Evolutionary conservation across 2,797 vertebrate species (phyloP).

Genomic region (Malacoraja senta): DNA sequence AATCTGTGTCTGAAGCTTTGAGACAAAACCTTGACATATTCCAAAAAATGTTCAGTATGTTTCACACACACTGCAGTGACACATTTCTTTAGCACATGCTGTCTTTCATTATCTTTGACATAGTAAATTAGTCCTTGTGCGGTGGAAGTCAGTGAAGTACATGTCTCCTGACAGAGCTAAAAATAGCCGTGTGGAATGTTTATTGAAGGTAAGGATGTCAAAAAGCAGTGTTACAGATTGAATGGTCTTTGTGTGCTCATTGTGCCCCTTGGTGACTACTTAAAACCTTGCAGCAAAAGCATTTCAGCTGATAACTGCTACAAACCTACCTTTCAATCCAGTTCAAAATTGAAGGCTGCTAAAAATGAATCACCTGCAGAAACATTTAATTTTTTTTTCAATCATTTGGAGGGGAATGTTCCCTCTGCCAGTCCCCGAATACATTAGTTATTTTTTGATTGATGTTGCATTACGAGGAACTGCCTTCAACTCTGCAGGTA

Average conservation of each 20-base stretch:
- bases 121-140: constrained; percentile 22
- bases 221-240: constrained; percentile 12
- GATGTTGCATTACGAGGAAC: not conserved
- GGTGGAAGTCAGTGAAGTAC: constrained; percentile 20
- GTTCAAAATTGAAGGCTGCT: not conserved
- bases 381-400: not conserved
- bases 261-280: not conserved
- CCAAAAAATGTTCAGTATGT: constrained; percentile 32
- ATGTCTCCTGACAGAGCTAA: constrained; percentile 17
- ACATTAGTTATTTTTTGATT: not conserved
- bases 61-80: constrained; percentile 31
- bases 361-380: not conserved
- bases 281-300: not conserved
- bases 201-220: constrained; percentile 29
- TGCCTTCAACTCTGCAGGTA: not conserved
- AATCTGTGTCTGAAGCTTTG: constrained; percentile 17
- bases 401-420: not conserved
- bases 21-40: constrained; percentile 31
- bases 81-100: constrained; percentile 16
- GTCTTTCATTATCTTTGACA: constrained; percentile 29
- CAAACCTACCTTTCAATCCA: not conserved
- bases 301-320: not conserved
- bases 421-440: not conserved
- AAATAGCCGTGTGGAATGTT: constrained; percentile 16
- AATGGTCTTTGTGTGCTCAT: not conserved